Evolutionary conservation across 2,797 vertebrate genomes (phyloP), one percentile per base, ranked within the genome.

Genomic region (Pseudocheirus occidentalis): DNA sequence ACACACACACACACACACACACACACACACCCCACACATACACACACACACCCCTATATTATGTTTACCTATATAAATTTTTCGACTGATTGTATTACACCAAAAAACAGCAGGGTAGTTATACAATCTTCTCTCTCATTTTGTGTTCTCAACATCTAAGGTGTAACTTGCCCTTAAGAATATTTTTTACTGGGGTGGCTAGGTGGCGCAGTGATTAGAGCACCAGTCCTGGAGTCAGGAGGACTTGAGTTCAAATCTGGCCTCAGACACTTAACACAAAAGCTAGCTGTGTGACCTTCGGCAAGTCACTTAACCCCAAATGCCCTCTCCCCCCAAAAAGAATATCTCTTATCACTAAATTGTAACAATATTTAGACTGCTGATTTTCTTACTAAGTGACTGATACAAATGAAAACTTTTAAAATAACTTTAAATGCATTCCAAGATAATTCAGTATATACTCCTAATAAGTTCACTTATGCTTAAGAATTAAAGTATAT

Each of bases 21-120:
- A 62, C 3, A 62, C 12, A 62, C 3, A 24, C 50, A 52, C 50
- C n/a, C n/a, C n/a, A n/a, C n/a, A 55, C 54, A 55, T 11, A 59
- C 4, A 27, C 10, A 62, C 3, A 62, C 12, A 62, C 3, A 24
- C 50, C 2, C 50, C 5, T 56, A 18, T 56, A 27, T 56, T 56
- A 56, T 56, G 2, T 59, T 10, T 66, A 66, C 16, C 29, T 62
- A 3, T 16, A 5, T 62, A 14, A 4, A 27, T 34, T 31, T 66
- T 31, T 62, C 13, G 95, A 95, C 55, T 95, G 97, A 95, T 98
- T 98, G 91, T 98, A 98, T 98, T 98, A 98, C 98, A 98, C 98
- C 98, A 98, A 66, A 98, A 98, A 98, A 98, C 98, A 98, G 98
- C 95, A 94, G 97, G 98, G 96, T 93, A 97, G 97, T 97, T 98